Conservation (phyloP, 2,797 vertebrate genomes). For the Malurus leucopterus region DNA sequence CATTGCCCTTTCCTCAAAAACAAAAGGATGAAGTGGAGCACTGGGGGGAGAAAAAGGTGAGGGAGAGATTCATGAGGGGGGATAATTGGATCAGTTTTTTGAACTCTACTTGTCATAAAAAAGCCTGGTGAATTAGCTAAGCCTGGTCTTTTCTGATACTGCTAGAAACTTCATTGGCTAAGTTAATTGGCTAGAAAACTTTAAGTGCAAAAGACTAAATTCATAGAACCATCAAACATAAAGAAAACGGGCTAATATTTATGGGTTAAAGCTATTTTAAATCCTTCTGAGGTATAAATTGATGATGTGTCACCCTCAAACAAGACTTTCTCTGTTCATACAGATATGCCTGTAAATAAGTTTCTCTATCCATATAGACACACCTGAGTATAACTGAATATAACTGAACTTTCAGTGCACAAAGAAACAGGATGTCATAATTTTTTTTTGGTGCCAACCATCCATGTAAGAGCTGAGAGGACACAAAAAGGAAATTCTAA, state of each 20-base stretch:
- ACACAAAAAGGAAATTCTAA: background rate
- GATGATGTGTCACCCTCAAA: background rate
- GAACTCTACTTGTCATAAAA: background rate
- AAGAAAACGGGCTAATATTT: background rate
- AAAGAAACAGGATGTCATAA: background rate
- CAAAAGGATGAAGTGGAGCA: background rate
- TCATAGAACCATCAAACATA: background rate
- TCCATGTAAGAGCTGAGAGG: background rate
- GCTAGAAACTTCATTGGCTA: background rate
- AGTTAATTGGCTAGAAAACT: background rate
- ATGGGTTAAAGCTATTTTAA: background rate
- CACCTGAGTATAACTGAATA: background rate
- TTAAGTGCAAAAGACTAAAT: background rate
- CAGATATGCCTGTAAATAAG: background rate
- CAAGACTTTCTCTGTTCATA: background rate
- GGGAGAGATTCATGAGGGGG: background rate
- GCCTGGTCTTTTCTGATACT: background rate
- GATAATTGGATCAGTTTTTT: slow-evolving; percentile 12
- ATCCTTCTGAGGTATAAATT: background rate
- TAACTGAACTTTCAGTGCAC: background rate
- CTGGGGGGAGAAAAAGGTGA: background rate
- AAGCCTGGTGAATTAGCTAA: background rate
- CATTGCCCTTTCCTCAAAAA: slow-evolving; percentile 48
- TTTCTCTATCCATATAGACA: background rate
- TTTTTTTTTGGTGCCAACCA: background rate